A percentile compares a stretch with the other conserved stretches of the same genome.
These are phyloP conservation scores for Tetraodon nigroviridis DNA, from an alignment of 2,113 vertebrate species.

Conservation along the genomic window DNA sequence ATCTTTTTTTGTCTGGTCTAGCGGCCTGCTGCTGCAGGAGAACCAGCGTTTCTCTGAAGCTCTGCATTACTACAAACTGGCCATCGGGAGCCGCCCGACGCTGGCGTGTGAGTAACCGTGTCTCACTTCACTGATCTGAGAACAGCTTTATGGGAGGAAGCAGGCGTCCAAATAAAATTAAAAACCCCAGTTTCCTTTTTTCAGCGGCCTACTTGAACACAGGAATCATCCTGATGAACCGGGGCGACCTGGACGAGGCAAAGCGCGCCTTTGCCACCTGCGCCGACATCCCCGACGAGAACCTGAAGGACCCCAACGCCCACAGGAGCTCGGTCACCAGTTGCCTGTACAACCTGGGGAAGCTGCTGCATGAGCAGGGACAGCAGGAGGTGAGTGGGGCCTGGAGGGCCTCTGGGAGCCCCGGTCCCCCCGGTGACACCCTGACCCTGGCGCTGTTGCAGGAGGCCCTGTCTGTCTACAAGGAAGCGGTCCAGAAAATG, in stretches of 20 bases:
- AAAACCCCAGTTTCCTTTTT: not conserved
- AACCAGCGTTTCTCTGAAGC: conserved; percentile 88
- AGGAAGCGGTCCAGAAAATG: conserved; percentile 97
- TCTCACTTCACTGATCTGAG: conserved; percentile 11
- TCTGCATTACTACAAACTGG: conserved; percentile 93
- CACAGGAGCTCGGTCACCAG: conserved; percentile 98
- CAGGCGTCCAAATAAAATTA: no score
- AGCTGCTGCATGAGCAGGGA: conserved; percentile 94
- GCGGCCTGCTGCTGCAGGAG: conserved; percentile 95
- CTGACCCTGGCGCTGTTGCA: conserved; percentile 44
- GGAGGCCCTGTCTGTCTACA: conserved; percentile 91
- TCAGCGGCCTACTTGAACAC: conserved; percentile 98
- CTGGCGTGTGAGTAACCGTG: conserved; percentile 88
- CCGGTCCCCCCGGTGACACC: no score
- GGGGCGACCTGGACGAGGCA: conserved; percentile 90
- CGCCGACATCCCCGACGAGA: conserved; percentile 96
- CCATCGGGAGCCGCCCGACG: conserved; percentile 93
- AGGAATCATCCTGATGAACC: conserved; percentile 96
- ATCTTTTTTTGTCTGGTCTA: conserved; percentile 46
- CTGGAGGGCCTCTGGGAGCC: not conserved
- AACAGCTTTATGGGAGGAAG: conserved; percentile 15
- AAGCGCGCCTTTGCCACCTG: conserved; percentile 90
- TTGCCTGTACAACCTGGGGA: conserved; percentile 97
- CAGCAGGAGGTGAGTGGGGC: conserved; percentile 83
- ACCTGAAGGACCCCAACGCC: conserved; percentile 95